A percentile compares a stretch with the other conserved stretches of the same genome.
phyloP scores from a whole-genome alignment of 2,797 vertebrate genomes.

The Champsocephalus gunnari region DNA sequence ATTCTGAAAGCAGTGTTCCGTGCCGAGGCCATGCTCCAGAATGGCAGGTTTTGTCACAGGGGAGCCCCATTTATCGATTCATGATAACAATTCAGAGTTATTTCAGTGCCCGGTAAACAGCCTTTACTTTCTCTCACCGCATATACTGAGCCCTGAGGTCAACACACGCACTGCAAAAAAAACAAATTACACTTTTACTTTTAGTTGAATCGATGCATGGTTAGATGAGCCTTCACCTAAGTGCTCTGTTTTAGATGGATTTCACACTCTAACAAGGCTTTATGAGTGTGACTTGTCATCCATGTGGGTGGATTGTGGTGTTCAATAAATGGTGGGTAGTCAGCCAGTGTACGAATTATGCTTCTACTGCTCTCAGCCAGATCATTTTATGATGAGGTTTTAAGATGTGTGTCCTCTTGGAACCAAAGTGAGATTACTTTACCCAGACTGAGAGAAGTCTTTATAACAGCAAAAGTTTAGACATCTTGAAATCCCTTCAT shows the following conservation, averaged over 20 bases:
- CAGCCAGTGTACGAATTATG: no score
- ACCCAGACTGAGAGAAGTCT: no score
- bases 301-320: no score
- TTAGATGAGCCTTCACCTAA: not conserved
- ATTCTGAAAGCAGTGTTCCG: conserved; percentile 49
- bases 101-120: conserved; percentile 28
- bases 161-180: conserved; percentile 5
- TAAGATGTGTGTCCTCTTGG: no score
- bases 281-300: no score
- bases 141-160: conserved; percentile 13
- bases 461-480: no score
- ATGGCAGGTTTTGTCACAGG: conserved; percentile 35
- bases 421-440: no score
- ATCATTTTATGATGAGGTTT: no score
- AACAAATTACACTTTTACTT: not conserved
- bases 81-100: conserved; percentile 46
- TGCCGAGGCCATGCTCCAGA: conserved; percentile 48
- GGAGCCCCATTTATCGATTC: conserved; percentile 54
- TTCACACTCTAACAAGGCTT: not conserved
- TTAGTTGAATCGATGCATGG: not conserved
- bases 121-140: conserved; percentile 28
- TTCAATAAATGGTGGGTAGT: no score
- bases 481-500: not conserved
- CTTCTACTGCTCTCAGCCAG: no score
- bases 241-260: not conserved